Evolutionary conservation across 2,888 invertebrate genomes (phyloP), one percentile per base, ranked within the genome.

Genomic region (Pardosa pseudoannulata): DNA sequence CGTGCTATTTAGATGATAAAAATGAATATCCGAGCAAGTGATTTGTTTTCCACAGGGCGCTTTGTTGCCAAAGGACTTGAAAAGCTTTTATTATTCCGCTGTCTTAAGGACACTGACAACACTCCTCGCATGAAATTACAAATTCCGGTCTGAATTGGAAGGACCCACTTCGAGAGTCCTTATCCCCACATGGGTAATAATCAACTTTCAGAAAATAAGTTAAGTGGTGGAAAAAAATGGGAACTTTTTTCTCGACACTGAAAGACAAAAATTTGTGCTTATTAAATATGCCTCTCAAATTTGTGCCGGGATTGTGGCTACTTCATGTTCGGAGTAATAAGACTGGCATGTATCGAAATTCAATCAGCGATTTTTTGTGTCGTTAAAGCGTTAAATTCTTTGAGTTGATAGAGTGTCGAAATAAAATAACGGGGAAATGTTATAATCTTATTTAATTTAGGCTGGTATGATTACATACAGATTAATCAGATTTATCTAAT

Each of bases 41-140:
- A 82, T 82, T 82, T 82, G 76, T 82, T 82, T 82, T 76, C 28
- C 41, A 36, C 64, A 41, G 32, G 32, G 28, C 41, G 70, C 70
- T 81, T 74, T 81, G 81, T 81, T 81, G 81, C 74, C 81, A 81
- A 62, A 81, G 81, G 81, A 81, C 81, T 81, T 81, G 74, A 81
- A 81, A 81, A 39, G 46, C 81, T 81, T 81, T 81, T 81, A 81
- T 81, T 74, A 74, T 81, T 81, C 62, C 74, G 62, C 56, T 41
- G 68, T 39, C 68, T 80, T 74, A 62, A 81, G 81, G 62, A 81
- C 81, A 81, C 56, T 62, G 81, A 81, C 74, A 81, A 81, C 81
- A 81, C 81, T 81, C 74, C 16, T 29, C 62, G 68, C 29, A 27
- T 65, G 81, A 81, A 81, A 74, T 81, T 81, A 81, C 81, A 81